Evolutionary conservation across 2,113 vertebrate genomes (phyloP).

Genomic region (Hystrix cristata): DNA sequence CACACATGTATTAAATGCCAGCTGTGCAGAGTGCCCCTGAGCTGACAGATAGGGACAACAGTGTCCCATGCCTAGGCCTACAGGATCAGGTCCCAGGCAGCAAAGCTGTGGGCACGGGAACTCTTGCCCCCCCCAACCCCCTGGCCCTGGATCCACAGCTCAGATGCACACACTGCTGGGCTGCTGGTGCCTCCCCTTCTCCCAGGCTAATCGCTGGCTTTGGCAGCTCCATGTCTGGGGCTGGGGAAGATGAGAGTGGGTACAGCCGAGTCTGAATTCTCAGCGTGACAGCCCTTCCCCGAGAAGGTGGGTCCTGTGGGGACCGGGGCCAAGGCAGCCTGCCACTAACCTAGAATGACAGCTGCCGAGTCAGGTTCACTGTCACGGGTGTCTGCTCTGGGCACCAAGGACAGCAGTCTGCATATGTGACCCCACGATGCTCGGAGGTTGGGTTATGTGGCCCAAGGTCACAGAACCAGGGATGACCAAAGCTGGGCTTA

Average conservation of each 20-base stretch:
- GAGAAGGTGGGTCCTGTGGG: neutral
- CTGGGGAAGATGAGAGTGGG: neutral
- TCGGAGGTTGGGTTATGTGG: neutral
- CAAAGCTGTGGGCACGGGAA: neutral
- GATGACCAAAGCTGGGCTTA: neutral
- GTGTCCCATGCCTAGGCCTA: neutral
- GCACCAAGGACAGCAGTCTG: neutral
- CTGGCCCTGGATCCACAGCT: neutral
- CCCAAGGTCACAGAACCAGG: neutral
- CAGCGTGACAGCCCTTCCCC: neutral
- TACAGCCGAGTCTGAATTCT: neutral
- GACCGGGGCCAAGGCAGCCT: neutral
- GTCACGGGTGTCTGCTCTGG: too few species aligned
- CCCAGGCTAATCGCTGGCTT: neutral
- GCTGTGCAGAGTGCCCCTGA: too few species aligned
- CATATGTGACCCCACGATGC: accelerated
- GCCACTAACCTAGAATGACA: neutral
- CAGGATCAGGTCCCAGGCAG: neutral
- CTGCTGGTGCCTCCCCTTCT: neutral
- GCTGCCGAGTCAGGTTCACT: neutral
- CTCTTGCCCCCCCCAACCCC: neutral
- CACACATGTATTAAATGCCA: accelerated
- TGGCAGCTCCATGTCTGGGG: neutral
- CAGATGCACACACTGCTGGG: neutral
- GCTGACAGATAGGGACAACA: neutral